A percentile compares a stretch with the other conserved stretches of the same genome.
Evolutionary conservation across 92 coral and sea anemone genomes (phyloP).

Genomic region (Epizoanthus stellaris): DNA sequence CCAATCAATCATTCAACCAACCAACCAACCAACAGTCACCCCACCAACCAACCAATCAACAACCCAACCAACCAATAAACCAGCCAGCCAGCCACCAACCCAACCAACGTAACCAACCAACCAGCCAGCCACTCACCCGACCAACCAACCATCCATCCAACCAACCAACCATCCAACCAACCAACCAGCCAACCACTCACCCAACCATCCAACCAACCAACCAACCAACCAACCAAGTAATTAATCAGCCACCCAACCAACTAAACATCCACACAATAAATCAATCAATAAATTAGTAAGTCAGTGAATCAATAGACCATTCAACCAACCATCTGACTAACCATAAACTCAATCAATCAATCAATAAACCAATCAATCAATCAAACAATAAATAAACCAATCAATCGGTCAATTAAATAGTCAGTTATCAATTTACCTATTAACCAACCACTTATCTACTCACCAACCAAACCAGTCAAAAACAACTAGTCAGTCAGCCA

Average conservation of each 20-base stretch:
- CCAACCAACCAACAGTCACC: too few species aligned
- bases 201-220: not conserved
- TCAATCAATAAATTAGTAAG: not conserved
- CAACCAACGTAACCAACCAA: not conserved
- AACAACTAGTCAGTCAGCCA: not conserved
- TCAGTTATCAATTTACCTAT: not conserved
- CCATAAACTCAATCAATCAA: not conserved
- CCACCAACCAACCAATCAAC: too few species aligned
- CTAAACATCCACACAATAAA: not conserved
- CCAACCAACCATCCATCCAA: not conserved
- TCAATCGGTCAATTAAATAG: not conserved
- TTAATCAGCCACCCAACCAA: not conserved
- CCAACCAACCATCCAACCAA: not conserved
- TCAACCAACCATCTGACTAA: not conserved
- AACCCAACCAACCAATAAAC: not conserved
- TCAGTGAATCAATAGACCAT: not conserved
- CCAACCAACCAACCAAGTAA: not conserved
- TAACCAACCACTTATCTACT: not conserved
- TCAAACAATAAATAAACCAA: not conserved
- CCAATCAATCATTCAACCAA: too few species aligned
- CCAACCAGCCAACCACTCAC: not conserved
- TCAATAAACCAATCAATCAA: not conserved
- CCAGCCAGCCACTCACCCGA: not conserved
- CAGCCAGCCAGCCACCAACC: not conserved
- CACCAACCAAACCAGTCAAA: too few species aligned